Conservation (phyloP, 2,797 vertebrate genomes). For the Octomys mimax region DNA sequence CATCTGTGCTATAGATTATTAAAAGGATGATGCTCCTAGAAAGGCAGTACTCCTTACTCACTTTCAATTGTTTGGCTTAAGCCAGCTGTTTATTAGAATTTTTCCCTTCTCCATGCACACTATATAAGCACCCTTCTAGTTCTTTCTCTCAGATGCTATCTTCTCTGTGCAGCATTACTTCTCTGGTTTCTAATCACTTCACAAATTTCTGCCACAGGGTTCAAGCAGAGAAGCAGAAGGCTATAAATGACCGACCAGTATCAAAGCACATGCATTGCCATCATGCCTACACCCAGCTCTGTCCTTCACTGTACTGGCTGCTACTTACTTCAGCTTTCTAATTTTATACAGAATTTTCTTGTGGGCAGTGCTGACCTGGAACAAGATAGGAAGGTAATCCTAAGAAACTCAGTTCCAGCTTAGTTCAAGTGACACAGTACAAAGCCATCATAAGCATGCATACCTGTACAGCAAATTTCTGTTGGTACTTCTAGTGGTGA, state of each 20-base stretch:
- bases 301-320: not conserved
- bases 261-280: not conserved
- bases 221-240: constrained; percentile 22
- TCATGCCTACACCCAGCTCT: not conserved
- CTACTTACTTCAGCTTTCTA: constrained; percentile 60
- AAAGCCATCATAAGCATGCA: not conserved
- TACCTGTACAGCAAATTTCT: constrained; percentile 41
- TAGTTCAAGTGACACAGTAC: constrained; percentile 32
- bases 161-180: not conserved
- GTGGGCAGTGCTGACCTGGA: constrained; percentile 42
- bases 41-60: not conserved
- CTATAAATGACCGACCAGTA: not conserved
- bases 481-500: constrained; percentile 34
- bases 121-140: not conserved
- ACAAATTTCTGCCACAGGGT: constrained; percentile 20
- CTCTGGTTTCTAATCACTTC: constrained; percentile 40
- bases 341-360: constrained; percentile 11
- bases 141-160: constrained; percentile 39
- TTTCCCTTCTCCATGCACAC: not conserved
- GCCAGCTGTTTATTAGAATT: constrained; percentile 5
- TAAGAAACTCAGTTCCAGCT: constrained; percentile 41
- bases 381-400: constrained; percentile 28
- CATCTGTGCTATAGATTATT: not conserved
- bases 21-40: not conserved
- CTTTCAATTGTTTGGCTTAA: constrained; percentile 33